These are phyloP conservation scores for Athripsodes cinereus DNA, from an alignment of 2,888 invertebrate species.

Conservation along the genomic window DNA sequence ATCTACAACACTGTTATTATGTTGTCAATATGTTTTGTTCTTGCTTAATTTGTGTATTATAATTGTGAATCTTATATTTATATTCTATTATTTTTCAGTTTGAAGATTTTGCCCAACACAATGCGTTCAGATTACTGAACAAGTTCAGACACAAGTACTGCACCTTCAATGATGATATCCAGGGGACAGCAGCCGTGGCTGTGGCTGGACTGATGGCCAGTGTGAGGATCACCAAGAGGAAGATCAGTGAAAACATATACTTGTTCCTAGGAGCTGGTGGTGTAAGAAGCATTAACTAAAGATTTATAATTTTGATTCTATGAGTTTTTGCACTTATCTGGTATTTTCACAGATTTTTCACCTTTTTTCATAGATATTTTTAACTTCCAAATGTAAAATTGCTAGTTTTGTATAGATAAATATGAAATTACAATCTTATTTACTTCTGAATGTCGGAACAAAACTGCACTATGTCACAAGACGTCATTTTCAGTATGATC, in stretches of 20 bases:
- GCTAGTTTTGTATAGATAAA: too few relatives aligned
- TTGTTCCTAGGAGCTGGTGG: conserved; percentile 88
- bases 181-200: conserved; percentile 94
- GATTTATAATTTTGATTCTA: background rate
- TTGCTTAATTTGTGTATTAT: too few relatives aligned
- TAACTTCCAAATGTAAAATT: too few relatives aligned
- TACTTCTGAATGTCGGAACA: too few relatives aligned
- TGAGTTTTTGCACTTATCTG: background rate
- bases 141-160: conserved; percentile 89
- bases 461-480: too few relatives aligned
- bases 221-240: conserved; percentile 66
- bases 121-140: conserved; percentile 91
- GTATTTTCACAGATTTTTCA: too few relatives aligned
- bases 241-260: conserved; percentile 80
- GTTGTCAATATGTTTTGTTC: too few relatives aligned
- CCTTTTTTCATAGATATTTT: too few relatives aligned
- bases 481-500: too few relatives aligned
- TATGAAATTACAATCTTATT: too few relatives aligned
- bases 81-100: conserved; percentile 70
- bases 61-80: too few relatives aligned
- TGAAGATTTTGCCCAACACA: conserved; percentile 96
- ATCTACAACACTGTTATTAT: too few relatives aligned
- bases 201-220: conserved; percentile 88
- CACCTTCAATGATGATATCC: conserved; percentile 99
- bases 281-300: conserved; percentile 35